Percentiles rank a stretch among this genome's conserved stretches.
Evolutionary conservation across 2,113 vertebrate species (phyloP).

Genomic region (Lepidothrix coronata): DNA sequence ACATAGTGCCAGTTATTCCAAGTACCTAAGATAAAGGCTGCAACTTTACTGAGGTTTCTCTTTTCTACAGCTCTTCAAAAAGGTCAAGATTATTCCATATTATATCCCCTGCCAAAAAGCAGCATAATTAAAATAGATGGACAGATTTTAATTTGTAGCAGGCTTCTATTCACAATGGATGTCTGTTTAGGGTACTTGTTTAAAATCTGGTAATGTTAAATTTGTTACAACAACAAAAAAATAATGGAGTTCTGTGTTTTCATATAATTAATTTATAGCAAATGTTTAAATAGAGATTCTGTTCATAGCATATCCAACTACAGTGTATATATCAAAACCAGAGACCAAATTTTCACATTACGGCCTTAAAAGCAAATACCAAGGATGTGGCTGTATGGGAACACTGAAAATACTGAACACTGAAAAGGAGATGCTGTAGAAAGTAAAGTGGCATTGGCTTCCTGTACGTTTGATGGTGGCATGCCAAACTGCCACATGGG

Average conservation of each 20-base stretch:
- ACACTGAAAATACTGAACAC: background rate
- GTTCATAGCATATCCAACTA: conserved; percentile 36
- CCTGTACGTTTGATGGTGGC: background rate
- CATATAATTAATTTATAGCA: conserved; percentile 66
- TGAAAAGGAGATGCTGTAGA: background rate
- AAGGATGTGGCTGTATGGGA: conserved; percentile 34
- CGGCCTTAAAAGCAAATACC: background rate
- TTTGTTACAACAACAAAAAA: conserved; percentile 63
- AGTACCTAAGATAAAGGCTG: conserved; percentile 31
- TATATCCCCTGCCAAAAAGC: conserved; percentile 20
- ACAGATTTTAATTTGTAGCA: conserved; percentile 65
- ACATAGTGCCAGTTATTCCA: background rate
- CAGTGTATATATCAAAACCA: conserved; percentile 59
- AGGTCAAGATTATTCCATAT: conserved; percentile 17
- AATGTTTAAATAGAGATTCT: conserved; percentile 54
- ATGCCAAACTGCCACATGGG: background rate
- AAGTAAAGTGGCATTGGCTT: background rate
- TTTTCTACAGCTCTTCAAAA: conserved; percentile 42
- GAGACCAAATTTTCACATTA: conserved; percentile 50
- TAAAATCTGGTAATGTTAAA: conserved; percentile 65
- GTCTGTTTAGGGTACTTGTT: conserved; percentile 50
- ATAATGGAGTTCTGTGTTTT: conserved; percentile 56
- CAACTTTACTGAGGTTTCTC: conserved; percentile 30
- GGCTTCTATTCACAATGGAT: conserved; percentile 60
- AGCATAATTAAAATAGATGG: conserved; percentile 57